Percentiles rank a stretch among this genome's conserved stretches.
These are phyloP conservation scores for Choristoneura rosaceana DNA, from an alignment of 2,888 invertebrate species.

Conservation along the genomic window DNA sequence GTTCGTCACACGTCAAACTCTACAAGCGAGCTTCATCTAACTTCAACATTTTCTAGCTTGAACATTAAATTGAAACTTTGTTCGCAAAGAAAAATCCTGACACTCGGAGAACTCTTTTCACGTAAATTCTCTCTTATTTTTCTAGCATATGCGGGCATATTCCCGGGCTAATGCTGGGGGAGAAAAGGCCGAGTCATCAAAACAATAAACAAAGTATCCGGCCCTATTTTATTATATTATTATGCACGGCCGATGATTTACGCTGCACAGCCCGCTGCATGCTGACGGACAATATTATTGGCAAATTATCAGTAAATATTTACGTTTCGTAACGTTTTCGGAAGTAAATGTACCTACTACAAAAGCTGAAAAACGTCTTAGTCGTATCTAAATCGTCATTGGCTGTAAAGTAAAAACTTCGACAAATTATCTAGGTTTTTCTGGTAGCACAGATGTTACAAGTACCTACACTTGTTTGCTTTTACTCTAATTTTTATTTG, in stretches of 20 bases:
- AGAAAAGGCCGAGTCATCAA: slow-evolving; percentile 82
- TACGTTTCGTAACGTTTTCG: neutral
- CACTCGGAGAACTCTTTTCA: slow-evolving; percentile 2
- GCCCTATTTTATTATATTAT: slow-evolving; percentile 83
- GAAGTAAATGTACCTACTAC: too few relatives aligned
- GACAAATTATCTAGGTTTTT: too few relatives aligned
- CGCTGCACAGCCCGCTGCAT: slow-evolving; percentile 70
- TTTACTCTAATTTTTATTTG: too few relatives aligned
- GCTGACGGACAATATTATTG: slow-evolving; percentile 49
- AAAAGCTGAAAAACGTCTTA: too few relatives aligned
- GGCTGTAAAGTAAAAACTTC: too few relatives aligned
- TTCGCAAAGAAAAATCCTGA: slow-evolving; percentile 36
- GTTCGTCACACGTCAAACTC: slow-evolving; percentile 4
- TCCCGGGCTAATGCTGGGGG: slow-evolving; percentile 62
- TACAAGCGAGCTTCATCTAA: slow-evolving; percentile 18
- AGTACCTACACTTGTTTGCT: too few relatives aligned
- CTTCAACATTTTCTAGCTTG: slow-evolving; percentile 12
- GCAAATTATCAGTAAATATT: slow-evolving; percentile 14
- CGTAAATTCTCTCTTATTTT: slow-evolving; percentile 57
- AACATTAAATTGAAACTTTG: slow-evolving; percentile 10
- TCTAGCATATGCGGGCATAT: slow-evolving; percentile 73
- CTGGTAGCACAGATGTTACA: too few relatives aligned
- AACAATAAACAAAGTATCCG: slow-evolving; percentile 86
- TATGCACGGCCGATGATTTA: slow-evolving; percentile 84
- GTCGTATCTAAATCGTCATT: too few relatives aligned